Evolutionary conservation across 1,140 invertebrate genomes (phyloP), one percentile per base, ranked within the genome.

Genomic region (Dendroctonus valens): DNA sequence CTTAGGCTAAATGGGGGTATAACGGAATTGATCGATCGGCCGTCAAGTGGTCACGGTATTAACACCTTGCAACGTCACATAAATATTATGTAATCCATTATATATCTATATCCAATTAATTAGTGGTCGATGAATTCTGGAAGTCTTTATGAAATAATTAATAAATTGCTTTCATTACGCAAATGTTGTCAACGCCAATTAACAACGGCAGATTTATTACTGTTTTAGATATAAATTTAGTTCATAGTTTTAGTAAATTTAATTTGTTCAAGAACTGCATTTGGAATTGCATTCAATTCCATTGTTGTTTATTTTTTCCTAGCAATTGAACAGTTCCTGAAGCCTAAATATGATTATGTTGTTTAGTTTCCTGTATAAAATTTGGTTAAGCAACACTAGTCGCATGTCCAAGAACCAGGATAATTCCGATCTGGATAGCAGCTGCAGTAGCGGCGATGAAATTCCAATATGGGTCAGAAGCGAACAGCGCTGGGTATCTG

Each of bases 401-500:
- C 37, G 60, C 14, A 7, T 52, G 40, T 68, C 63, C 49, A 62
- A 60, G 9, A 49, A 41, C 7, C 49, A 68, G 40, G 67, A 69
- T 37, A 55, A 81, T 41, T 71, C 69, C 7, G 75, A 76, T 59
- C 61, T 69, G 14, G 76, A 76, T 14, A 75, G 75, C 44, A 77
- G 75, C 50, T 72, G 69, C 39, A 77, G 72, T 51, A 77, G 77
- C 54, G 76, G 75, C 51, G 84, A 86, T 70, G 89, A 91, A 75
- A 84, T 93, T n/a, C 88, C 89, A 0, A 86, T 93, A 59, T 86
- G 89, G 84, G 85, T 92, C 3, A 79, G 86, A 59, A 89, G 89
- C 26, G 85, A 87, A 67, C 86, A 89, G 74, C 85, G 91, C 71
- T 92, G 89, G 89, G 87, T 93, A 26, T 86, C 89, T 3, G 91